Conservation (phyloP, 1,140 invertebrate genomes). For the Tetramorium parvispinum region DNA sequence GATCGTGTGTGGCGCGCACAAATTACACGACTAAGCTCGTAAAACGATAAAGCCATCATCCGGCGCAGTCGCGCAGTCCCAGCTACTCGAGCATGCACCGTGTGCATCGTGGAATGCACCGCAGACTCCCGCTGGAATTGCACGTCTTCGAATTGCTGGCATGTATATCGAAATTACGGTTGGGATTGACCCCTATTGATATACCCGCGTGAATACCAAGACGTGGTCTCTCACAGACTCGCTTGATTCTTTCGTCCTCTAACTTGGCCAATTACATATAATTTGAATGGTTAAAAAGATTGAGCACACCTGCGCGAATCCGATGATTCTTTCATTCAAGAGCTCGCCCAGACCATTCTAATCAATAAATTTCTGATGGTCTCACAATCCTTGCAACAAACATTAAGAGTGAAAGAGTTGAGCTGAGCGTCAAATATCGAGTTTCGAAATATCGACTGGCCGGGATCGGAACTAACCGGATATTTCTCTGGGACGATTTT, state of each 20-base stretch:
- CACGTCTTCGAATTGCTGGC: not conserved
- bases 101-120: not conserved
- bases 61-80: slow-evolving; percentile 19
- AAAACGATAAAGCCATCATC: slow-evolving; percentile 55
- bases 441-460: not conserved
- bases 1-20: slow-evolving; percentile 47
- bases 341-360: not conserved
- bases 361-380: not conserved
- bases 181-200: not conserved
- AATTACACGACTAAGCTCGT: slow-evolving; percentile 60
- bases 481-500: not conserved
- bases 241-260: not conserved
- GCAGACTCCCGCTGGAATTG: slow-evolving; percentile 28
- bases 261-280: not conserved
- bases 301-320: not conserved
- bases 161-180: not conserved
- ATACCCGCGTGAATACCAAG: not conserved
- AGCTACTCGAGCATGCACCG: not conserved
- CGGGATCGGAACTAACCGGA: not conserved
- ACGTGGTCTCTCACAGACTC: not conserved
- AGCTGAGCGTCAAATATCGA: not conserved
- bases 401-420: not conserved
- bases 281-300: not conserved
- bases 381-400: not conserved
- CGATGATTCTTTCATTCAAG: not conserved